Conservation (phyloP, 1,140 invertebrate genomes). For the Drosophila pseudoananassae region DNA sequence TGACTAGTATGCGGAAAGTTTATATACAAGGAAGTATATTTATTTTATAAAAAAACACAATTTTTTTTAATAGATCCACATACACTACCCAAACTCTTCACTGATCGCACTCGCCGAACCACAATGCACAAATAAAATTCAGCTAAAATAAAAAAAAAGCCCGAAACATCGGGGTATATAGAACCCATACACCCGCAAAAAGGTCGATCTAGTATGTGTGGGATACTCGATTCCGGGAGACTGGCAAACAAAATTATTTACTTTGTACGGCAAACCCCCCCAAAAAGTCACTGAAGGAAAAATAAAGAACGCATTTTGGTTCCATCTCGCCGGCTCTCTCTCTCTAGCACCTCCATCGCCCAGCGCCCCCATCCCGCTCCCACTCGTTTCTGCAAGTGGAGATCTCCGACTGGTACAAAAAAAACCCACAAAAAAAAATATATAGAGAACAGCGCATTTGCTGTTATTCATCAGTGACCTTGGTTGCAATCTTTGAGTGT, state of each 20-base stretch:
- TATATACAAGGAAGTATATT: background rate
- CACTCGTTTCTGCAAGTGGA: slow-evolving; percentile 45
- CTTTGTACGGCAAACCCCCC: slow-evolving; percentile 61
- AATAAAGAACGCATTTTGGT: slow-evolving; percentile 66
- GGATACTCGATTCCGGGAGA: slow-evolving; percentile 5
- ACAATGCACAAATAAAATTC: slow-evolving; percentile 45
- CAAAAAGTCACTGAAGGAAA: slow-evolving; percentile 35
- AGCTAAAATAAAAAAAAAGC: slow-evolving; percentile 33
- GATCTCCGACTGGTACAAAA: slow-evolving; percentile 74
- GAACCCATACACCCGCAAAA: slow-evolving; percentile 13
- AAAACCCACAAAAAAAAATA: slow-evolving; percentile 10
- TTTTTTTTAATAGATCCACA: background rate
- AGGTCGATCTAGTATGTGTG: slow-evolving; percentile 32
- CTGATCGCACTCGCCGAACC: slow-evolving; percentile 34
- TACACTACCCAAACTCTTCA: slow-evolving; percentile 23
- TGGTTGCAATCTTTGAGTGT: slow-evolving; percentile 79
- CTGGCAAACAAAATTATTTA: slow-evolving; percentile 78
- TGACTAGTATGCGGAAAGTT: too few species aligned
- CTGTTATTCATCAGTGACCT: slow-evolving; percentile 83
- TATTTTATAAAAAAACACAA: too few species aligned
- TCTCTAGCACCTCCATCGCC: slow-evolving; percentile 2
- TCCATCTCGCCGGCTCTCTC: slow-evolving; percentile 14
- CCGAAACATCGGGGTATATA: slow-evolving; percentile 11
- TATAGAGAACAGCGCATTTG: slow-evolving; percentile 68
- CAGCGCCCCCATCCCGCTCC: slow-evolving; percentile 10